These are phyloP conservation scores for Xenopus laevis DNA, from an alignment of 2,113 vertebrate species.

Conservation along the genomic window DNA sequence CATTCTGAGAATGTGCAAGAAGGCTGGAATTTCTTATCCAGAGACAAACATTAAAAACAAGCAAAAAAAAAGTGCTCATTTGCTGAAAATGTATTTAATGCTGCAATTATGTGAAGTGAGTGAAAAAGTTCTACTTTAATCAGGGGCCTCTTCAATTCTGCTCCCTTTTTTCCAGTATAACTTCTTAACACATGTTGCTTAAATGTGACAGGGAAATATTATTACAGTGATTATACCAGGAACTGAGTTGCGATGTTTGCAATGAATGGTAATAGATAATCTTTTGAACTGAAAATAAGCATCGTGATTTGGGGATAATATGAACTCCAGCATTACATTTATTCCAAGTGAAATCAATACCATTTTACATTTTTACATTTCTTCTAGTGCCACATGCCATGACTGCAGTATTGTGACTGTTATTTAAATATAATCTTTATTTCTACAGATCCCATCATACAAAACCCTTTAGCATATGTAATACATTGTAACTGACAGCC, in stretches of 20 bases:
- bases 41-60: neutral
- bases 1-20: neutral
- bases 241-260: conserved; percentile 1
- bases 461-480: neutral
- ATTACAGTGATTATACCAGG: conserved; percentile 8
- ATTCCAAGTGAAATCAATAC: neutral
- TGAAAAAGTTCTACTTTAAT: conserved; percentile 13
- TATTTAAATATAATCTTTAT: neutral
- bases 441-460: neutral
- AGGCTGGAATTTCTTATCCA: neutral
- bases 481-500: neutral
- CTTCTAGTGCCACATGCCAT: neutral
- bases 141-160: conserved; percentile 12
- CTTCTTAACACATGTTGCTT: conserved; percentile 2
- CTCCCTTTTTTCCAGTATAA: neutral
- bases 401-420: neutral
- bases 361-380: conserved; percentile 1
- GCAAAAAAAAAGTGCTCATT: conserved; percentile 10
- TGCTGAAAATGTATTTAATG: conserved; percentile 24
- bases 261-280: conserved; percentile 11
- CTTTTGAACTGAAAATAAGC: conserved; percentile 13
- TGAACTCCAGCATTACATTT: neutral
- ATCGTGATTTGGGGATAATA: neutral
- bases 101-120: conserved; percentile 8
- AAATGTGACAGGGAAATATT: conserved; percentile 21